Conservation (phyloP, 2,113 vertebrate species). For the Sciurus niger region DNA sequence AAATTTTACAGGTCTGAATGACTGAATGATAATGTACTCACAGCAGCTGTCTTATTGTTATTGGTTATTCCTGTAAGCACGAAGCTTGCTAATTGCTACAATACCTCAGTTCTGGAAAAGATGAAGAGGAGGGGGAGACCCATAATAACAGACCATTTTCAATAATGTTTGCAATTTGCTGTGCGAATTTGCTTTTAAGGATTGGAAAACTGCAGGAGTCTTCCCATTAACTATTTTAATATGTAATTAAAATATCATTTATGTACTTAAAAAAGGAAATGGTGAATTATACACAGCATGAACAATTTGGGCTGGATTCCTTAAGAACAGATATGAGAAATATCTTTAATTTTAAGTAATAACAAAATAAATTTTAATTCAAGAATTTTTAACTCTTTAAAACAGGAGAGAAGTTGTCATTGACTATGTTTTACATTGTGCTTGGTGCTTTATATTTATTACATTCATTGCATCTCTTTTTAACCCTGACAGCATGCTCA, state of each 20-base stretch:
- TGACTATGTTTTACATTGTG: background rate
- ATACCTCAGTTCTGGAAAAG: background rate
- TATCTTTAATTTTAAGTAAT: background rate
- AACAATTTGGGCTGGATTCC: conserved; percentile 45
- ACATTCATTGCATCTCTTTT: background rate
- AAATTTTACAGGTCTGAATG: background rate
- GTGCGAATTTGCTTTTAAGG: conserved; percentile 71
- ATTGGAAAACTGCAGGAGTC: conserved; percentile 65
- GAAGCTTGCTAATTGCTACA: conserved; percentile 61
- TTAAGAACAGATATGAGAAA: conserved; percentile 36
- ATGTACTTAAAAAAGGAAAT: conserved; percentile 60
- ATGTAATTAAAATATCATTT: conserved; percentile 72
- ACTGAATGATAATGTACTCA: background rate
- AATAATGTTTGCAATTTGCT: conserved; percentile 65
- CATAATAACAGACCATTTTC: conserved; percentile 54
- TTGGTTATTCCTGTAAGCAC: background rate
- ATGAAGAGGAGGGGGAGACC: conserved; percentile 25
- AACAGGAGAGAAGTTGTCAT: background rate
- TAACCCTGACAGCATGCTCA: background rate
- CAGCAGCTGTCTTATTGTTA: conserved; percentile 17
- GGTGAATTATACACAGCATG: conserved; percentile 44
- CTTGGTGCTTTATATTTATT: background rate
- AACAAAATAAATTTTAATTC: conserved; percentile 49
- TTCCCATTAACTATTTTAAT: conserved; percentile 65
- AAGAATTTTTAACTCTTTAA: conserved; percentile 44